Evolutionary conservation across 2,113 vertebrate species (phyloP), one percentile per base, ranked within the genome.

Genomic region (Potamarius usumacintae): DNA sequence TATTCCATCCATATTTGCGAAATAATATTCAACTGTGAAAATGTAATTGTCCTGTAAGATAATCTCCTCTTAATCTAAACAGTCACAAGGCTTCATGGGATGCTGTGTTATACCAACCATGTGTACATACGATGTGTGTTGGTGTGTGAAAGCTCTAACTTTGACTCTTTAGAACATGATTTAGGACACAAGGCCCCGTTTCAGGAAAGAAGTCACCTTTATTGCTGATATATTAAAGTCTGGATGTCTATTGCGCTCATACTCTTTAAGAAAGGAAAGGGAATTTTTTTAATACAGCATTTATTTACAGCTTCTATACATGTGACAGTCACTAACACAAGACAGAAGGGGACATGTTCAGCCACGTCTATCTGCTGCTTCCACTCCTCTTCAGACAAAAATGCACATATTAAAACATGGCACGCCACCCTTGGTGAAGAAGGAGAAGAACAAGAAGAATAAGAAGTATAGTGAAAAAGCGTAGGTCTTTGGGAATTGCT

Each of bases 221-320:
- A 92, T 93, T 93, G 92, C 91, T 85, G 94, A 94, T 94, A 95
- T 94, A 94, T 95, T 95, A 94, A 92, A 93, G 58, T 94, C 93
- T 93, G 91, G 93, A 92, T 92, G 94, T 91, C 94, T 94, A 92
- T 86, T 87, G 88, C 95, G 94, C 93, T 93, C 92, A 93, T 95
- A 62, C 62, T 93, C 93, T 92, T 94, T 93, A 92, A 94, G 94
- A 92, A 93, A 93, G 87, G 92, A 94, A 90, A 94, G 90, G 74
- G 91, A 42, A 65, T 34, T 58, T 88, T 84, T 94, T 93, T 94
- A 93, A 95, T 93, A 96, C 94, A 96, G 95, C 94, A 93, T 96
- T 95, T 96, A 95, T 96, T 92, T 96, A 96, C 95, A 96, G 95
- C 94, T 86, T 94, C 95, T 96, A 94, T 96, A 95, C 94, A 95